These are phyloP conservation scores for Halictus ligatus DNA, from an alignment of 2,888 invertebrate species.

Conservation along the genomic window DNA sequence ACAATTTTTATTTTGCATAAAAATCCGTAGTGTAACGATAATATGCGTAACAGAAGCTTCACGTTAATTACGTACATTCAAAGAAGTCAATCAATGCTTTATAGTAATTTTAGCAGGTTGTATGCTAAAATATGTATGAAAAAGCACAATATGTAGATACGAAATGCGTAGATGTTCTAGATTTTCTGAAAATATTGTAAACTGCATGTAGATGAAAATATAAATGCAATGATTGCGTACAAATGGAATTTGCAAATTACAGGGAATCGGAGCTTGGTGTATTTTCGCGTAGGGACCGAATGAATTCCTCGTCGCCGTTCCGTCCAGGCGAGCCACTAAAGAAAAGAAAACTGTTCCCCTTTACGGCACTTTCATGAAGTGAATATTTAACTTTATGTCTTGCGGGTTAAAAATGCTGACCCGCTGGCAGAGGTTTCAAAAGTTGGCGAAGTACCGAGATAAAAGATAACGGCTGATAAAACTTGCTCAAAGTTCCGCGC, in stretches of 20 bases:
- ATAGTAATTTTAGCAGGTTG: too few species aligned
- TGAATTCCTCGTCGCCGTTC: constrained; percentile 63
- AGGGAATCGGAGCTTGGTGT: constrained; percentile 42
- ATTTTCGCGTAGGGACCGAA: constrained; percentile 53
- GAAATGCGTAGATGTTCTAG: background rate
- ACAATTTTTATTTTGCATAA: too few species aligned
- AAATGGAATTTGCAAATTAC: constrained; percentile 43
- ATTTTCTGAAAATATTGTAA: background rate
- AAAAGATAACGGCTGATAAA: constrained; percentile 73
- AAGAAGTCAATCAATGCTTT: too few species aligned
- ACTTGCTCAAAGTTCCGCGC: constrained; percentile 61
- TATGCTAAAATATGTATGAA: background rate
- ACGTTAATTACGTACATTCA: too few species aligned
- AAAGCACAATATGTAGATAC: background rate
- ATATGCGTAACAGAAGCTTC: too few species aligned
- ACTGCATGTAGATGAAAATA: background rate
- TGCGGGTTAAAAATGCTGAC: constrained; percentile 81
- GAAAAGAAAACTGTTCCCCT: constrained; percentile 71
- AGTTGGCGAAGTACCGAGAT: constrained; percentile 74
- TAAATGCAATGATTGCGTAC: constrained; percentile 16
- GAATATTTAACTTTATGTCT: constrained; percentile 80
- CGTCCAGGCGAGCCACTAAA: constrained; percentile 49
- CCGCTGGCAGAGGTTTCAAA: constrained; percentile 79
- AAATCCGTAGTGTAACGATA: too few species aligned
- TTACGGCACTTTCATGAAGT: constrained; percentile 77